Evolutionary conservation across 1,140 invertebrate species (phyloP).

Genomic region (Magallana angulata): DNA sequence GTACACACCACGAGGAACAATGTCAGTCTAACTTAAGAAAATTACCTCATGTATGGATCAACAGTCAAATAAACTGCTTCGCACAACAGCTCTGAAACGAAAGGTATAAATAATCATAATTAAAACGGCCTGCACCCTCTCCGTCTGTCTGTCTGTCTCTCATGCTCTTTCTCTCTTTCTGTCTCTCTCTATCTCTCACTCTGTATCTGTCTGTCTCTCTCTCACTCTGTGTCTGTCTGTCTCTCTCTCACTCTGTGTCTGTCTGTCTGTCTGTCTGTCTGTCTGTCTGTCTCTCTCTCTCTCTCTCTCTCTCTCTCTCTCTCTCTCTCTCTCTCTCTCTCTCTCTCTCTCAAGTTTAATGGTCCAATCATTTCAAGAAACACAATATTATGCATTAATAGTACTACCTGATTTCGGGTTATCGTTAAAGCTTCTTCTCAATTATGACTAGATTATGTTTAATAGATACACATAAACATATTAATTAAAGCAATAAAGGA

Average conservation of each 20-base stretch:
- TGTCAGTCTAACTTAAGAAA: background rate
- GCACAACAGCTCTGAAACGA: background rate
- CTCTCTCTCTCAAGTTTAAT: background rate
- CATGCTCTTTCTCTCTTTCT: no score
- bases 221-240: no score
- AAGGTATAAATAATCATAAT: background rate
- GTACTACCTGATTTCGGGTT: background rate
- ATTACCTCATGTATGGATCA: constrained; percentile 61
- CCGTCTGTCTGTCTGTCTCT: no score
- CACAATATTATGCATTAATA: background rate
- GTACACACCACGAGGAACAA: background rate
- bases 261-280: no score
- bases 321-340: background rate
- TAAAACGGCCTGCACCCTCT: no score
- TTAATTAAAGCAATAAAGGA: background rate
- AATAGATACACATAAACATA: background rate
- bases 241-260: no score
- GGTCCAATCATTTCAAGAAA: background rate
- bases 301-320: background rate
- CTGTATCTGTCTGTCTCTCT: background rate
- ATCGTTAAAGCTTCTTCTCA: background rate
- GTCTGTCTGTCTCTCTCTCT: no score
- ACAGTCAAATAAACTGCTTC: constrained; percentile 53
- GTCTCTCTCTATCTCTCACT: background rate
- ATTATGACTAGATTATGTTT: background rate